phyloP scores from a whole-genome alignment of 2,113 vertebrate genomes.

The Prunella himalayana region DNA sequence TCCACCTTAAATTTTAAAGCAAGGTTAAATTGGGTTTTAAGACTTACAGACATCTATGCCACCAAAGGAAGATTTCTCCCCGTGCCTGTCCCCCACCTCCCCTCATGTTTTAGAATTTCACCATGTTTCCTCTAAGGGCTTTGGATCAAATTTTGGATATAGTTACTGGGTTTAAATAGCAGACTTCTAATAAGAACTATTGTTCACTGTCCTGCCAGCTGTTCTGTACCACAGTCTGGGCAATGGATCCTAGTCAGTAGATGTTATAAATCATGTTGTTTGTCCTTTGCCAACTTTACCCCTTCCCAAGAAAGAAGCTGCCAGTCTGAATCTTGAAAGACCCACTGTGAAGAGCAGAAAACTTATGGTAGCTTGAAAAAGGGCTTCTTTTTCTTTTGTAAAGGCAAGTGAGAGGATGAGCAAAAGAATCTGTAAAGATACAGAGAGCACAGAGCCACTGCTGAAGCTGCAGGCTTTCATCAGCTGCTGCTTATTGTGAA shows the following conservation, averaged over 20 bases:
- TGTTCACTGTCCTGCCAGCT: neutral
- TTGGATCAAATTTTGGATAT: neutral
- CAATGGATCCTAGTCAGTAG: neutral
- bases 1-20: neutral
- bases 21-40: neutral
- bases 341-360: neutral
- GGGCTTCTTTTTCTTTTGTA: neutral
- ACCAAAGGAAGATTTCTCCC: neutral
- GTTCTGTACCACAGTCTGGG: neutral
- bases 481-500: conserved; percentile 7
- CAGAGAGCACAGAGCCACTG: neutral
- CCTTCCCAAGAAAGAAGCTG: neutral
- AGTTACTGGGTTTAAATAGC: neutral
- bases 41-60: neutral
- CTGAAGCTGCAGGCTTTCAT: neutral
- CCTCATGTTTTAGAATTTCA: neutral
- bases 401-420: neutral
- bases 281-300: conserved; percentile 5
- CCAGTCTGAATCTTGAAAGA: conserved; percentile 12
- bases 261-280: conserved; percentile 26
- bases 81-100: neutral
- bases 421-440: neutral
- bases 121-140: neutral
- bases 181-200: neutral
- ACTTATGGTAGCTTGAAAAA: neutral